Evolutionary conservation across 2,888 invertebrate species (phyloP).

Genomic region (Coecobrya sp.): DNA sequence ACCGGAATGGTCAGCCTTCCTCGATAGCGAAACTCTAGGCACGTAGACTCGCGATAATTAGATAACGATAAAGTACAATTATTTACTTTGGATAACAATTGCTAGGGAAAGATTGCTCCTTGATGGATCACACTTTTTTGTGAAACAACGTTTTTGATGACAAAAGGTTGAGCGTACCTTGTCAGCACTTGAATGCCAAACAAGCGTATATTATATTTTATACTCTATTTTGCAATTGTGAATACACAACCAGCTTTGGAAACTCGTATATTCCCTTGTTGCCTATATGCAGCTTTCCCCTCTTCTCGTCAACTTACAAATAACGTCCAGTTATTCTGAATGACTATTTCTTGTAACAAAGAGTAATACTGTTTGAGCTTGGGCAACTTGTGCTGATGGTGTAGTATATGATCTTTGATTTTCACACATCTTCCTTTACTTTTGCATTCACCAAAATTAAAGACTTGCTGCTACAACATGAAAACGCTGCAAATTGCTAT

Average conservation of each 20-base stretch:
- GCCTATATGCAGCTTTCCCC: background rate
- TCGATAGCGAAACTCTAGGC: background rate
- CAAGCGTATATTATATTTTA: background rate
- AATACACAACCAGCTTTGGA: background rate
- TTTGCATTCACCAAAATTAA: background rate
- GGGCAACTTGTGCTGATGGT: background rate
- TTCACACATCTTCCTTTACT: background rate
- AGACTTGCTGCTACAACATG: background rate
- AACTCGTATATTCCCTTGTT: background rate
- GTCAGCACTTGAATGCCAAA: background rate
- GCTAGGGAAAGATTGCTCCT: background rate
- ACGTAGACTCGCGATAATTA: conserved; percentile 29
- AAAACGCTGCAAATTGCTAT: background rate
- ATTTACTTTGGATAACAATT: conserved; percentile 31
- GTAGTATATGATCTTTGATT: background rate
- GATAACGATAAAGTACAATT: conserved; percentile 33
- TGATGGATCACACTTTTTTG: background rate
- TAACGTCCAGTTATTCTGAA: background rate
- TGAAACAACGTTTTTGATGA: background rate
- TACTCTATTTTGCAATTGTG: background rate
- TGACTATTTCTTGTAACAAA: background rate
- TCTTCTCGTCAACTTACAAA: background rate
- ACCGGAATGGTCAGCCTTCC: background rate
- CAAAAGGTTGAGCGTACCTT: background rate
- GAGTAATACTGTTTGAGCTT: background rate